Base-by-base conservation (phyloP, 2,113 vertebrate species). In the Limnothrissa miodon region DNA sequence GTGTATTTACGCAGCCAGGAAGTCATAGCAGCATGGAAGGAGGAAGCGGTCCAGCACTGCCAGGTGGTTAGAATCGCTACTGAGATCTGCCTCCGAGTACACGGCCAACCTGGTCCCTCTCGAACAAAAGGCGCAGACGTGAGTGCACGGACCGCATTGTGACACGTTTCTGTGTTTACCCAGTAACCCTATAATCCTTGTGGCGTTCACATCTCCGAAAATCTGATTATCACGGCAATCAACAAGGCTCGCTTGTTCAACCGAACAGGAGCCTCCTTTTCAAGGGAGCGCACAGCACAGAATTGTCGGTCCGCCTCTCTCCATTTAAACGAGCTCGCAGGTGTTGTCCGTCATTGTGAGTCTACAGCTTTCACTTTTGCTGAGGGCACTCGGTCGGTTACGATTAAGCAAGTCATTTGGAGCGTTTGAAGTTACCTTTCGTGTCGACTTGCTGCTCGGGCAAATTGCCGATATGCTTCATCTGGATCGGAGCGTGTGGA, bases 21-120 rank as follows among this genome's bases (percentile, higher is more conserved):
- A 92, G 92, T 94, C 94, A 95, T 94, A 88, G 87, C 84, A 91
- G 88, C 93, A 86, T 91, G 70, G 62, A 84, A 59, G 21, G 90
- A 81, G 86, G 79, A 86, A 85, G 17, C 19, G 66, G 84, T 86
- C 78, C 85, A 29, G 86, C 85, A 80, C 85, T 81, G 83, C 46
- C 78, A 45, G 87, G 88, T 86, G 87, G 80, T 74, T 80, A 66
- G 80, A 56, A 80, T 48, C 56, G 59, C 85, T 78, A 79, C 82
- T n/a, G 88, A 80, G 74, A 88, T 78, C 23, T 85, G 83, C 79
- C 80, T 80, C 39, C 19, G 45, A 10, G 81, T 85, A 82, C 85
- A 51, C 89, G 84, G 86, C 86, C 59, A 81, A 86, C 85, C 88
- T 66, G 88, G 84, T 87, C 91, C 87, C 85, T 86, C 87, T 70